Conservation (phyloP, 2,797 vertebrate genomes). For the Sebastes baramenuke region DNA sequence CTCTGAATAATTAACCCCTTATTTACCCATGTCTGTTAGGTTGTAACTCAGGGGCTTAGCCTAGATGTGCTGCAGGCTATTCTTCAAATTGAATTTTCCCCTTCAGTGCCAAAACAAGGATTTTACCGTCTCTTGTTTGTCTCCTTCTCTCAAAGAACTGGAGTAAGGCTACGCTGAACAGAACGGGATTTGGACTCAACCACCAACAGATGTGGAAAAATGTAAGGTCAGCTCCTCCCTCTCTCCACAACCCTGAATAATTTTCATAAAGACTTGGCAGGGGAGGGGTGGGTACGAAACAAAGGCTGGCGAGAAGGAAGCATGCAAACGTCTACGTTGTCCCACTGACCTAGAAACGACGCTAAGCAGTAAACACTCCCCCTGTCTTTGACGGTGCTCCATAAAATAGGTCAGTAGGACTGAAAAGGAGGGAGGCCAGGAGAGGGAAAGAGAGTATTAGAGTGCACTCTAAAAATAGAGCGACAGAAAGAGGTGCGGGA, state of each 20-base stretch:
- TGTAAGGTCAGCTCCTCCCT: conserved; percentile 21
- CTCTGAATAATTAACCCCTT: conserved; percentile 29
- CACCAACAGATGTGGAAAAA: conserved; percentile 64
- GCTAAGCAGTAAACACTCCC: conserved; percentile 81
- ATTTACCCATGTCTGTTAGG: conserved; percentile 4
- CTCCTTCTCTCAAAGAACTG: neutral
- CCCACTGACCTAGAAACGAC: conserved; percentile 86
- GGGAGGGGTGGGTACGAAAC: conserved; percentile 15
- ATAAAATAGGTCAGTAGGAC: conserved; percentile 86
- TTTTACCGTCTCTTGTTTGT: neutral
- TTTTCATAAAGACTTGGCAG: conserved; percentile 52
- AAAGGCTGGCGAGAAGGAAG: conserved; percentile 63
- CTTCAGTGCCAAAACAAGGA: neutral
- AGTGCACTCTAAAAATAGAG: conserved; percentile 84
- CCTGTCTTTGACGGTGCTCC: conserved; percentile 76
- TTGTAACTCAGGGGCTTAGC: conserved; percentile 5
- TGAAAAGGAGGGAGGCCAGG: conserved; percentile 69
- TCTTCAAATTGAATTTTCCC: neutral
- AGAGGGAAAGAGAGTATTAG: conserved; percentile 74
- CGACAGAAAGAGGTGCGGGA: conserved; percentile 50
- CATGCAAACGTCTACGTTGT: conserved; percentile 69
- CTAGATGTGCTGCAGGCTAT: neutral
- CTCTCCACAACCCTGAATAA: conserved; percentile 17
- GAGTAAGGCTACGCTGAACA: conserved; percentile 12
- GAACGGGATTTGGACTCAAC: conserved; percentile 35